Conservation (phyloP, 2,888 invertebrate genomes). For the Cryptosula pallasiana region DNA sequence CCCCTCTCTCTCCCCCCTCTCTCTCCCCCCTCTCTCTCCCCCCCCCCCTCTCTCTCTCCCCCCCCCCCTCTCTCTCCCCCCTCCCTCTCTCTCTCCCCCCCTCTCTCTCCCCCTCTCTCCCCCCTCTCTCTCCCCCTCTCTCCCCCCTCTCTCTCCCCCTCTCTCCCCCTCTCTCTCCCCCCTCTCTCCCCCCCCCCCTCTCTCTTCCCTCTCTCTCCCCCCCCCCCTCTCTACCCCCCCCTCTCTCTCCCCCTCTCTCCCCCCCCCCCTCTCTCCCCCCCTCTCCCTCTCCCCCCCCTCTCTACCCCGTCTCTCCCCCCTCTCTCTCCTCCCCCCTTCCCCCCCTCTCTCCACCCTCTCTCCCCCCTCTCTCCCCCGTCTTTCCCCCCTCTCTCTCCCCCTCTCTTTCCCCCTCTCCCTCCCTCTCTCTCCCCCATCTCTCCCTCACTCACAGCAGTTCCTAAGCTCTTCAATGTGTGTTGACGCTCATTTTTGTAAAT, state of each 20-base stretch:
- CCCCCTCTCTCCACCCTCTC: constrained; percentile 2
- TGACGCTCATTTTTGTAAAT: neutral
- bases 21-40: neutral
- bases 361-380: constrained; percentile 1
- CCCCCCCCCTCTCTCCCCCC: too few relatives aligned
- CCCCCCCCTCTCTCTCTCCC: neutral
- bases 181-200: too few relatives aligned
- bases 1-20: too few relatives aligned
- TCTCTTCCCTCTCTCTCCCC: too few relatives aligned
- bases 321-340: too few relatives aligned
- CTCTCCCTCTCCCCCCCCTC: neutral
- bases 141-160: too few relatives aligned
- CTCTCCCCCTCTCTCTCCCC: too few relatives aligned
- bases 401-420: neutral
- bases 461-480: neutral
- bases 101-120: neutral
- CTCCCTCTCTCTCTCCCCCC: constrained; percentile 55
- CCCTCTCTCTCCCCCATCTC: too few relatives aligned
- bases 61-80: constrained; percentile 64
- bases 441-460: too few relatives aligned
- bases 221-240: too few relatives aligned
- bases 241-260: too few relatives aligned
- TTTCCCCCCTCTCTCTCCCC: neutral
- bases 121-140: too few relatives aligned
- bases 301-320: neutral